Evolutionary conservation across 2,797 vertebrate species (phyloP), one percentile per base, ranked within the genome.

Genomic region (Remorina albescens): DNA sequence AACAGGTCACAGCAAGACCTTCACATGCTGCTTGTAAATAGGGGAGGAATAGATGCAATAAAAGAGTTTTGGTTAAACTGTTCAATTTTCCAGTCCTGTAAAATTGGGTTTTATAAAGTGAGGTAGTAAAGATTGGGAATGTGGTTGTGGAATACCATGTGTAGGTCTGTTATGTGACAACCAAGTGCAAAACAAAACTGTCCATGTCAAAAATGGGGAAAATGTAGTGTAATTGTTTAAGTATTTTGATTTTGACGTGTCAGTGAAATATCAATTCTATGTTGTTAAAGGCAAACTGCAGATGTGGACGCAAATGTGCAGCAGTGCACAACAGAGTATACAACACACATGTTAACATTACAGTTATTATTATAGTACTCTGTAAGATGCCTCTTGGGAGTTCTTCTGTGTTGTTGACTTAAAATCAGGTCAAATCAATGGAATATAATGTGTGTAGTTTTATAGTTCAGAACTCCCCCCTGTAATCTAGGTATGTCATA

Each of bases 101-200:
- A 91, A 91, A 75, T 65, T 65, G 8, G 58, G 68, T 85, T 91
- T 90, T 74, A 92, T 73, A 56, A 82, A 81, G 75, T 75, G 6
- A n/a, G 30, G 56, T 59, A 61, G 56, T 62, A 80, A 61, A 67
- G 51, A 71, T 60, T 67, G 65, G 64, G 70, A 42, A 59, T 67
- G 37, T 59, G 63, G 56, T 71, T 66, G 56, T 78, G 53, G 57
- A 81, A 65, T 53, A 42, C 21, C 56, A 37, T 67, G 50, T 71
- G 10, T 59, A 71, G 75, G 37, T 60, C 28, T 18, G 41, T 56
- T 68, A 23, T 54, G 56, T 57, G 67, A 42, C 54, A 71, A 32
- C 9, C 11, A 36, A 41, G 42, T 67, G 37, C 34, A 78, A 67
- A 77, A 76, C 49, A 73, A 44, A 72, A 28, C 28, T 30, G 46